A percentile compares a stretch with the other conserved stretches of the same genome.
phyloP scores from a whole-genome alignment of 2,113 vertebrate genomes.

The Hiodon tergisus region DNA sequence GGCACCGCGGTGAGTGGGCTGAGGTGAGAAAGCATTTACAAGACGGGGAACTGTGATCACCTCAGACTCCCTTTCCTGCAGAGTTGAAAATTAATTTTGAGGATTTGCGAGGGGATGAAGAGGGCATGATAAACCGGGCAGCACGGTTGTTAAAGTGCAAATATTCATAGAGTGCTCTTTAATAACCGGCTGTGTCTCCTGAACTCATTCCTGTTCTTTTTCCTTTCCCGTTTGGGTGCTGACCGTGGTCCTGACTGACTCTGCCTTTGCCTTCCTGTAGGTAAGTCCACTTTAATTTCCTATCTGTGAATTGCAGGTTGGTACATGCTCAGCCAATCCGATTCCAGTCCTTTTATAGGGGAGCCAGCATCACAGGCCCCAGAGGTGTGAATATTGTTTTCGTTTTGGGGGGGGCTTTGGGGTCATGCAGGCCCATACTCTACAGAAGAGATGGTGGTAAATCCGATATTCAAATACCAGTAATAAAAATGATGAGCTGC shows the following conservation, averaged over 20 bases:
- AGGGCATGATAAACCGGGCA: background rate
- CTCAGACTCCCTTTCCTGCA: too few species aligned
- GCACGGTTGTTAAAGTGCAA: background rate
- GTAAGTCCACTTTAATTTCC: conserved; percentile 10
- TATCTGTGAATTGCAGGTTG: background rate
- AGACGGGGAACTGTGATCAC: too few species aligned
- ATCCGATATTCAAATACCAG: too few species aligned
- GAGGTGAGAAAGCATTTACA: too few species aligned
- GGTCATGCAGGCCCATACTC: too few species aligned
- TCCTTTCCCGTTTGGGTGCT: background rate
- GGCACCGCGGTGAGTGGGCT: too few species aligned
- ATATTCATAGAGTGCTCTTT: too few species aligned
- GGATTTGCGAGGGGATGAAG: background rate
- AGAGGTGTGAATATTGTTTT: background rate
- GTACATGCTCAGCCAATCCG: background rate
- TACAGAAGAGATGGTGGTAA: too few species aligned
- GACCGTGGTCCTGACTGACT: background rate
- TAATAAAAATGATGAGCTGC: too few species aligned
- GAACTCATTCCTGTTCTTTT: background rate
- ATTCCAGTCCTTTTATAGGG: background rate
- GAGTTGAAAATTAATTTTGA: too few species aligned
- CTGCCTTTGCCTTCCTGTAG: background rate
- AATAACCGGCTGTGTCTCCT: background rate
- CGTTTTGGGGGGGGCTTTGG: background rate
- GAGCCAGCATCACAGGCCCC: background rate